Percentiles rank a stretch among this genome's conserved stretches.
Evolutionary conservation across 2,113 vertebrate species (phyloP).

Genomic region (Macaca fascicularis): DNA sequence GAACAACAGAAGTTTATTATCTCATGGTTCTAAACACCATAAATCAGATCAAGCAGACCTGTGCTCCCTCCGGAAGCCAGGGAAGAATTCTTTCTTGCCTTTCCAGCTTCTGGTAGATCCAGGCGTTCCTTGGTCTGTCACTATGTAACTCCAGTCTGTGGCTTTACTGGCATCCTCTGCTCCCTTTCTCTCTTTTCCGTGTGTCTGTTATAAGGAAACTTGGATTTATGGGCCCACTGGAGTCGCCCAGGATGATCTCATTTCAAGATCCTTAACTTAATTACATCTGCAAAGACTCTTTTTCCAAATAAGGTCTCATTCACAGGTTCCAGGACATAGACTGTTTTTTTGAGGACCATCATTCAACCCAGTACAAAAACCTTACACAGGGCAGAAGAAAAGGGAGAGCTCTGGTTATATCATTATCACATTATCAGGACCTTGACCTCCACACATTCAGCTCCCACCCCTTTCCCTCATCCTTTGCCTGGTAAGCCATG

Average conservation of each 20-base stretch:
- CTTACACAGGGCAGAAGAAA: fast-evolving
- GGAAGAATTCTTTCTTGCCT: neutral
- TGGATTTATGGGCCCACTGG: neutral
- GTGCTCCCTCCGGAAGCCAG: fast-evolving
- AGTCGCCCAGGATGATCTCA: neutral
- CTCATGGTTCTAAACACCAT: neutral
- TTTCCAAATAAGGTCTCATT: neutral
- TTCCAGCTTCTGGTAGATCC: neutral
- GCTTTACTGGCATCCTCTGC: fast-evolving
- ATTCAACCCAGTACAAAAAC: neutral
- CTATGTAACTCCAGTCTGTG: neutral
- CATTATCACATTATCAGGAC: neutral
- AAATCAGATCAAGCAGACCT: neutral
- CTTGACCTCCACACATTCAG: neutral
- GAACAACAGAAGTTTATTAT: neutral
- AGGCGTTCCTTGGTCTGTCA: too few relatives aligned
- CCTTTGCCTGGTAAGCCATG: neutral
- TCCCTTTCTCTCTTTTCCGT: neutral
- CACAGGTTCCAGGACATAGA: neutral
- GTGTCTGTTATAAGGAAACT: neutral
- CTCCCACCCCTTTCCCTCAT: neutral
- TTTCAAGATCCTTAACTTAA: neutral
- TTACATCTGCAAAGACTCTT: neutral
- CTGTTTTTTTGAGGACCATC: neutral
- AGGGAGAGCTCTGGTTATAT: fast-evolving